A percentile compares a stretch with the other conserved stretches of the same genome.
phyloP scores from a whole-genome alignment of 1,140 invertebrate genomes.

The Armadillidium nasatum region DNA sequence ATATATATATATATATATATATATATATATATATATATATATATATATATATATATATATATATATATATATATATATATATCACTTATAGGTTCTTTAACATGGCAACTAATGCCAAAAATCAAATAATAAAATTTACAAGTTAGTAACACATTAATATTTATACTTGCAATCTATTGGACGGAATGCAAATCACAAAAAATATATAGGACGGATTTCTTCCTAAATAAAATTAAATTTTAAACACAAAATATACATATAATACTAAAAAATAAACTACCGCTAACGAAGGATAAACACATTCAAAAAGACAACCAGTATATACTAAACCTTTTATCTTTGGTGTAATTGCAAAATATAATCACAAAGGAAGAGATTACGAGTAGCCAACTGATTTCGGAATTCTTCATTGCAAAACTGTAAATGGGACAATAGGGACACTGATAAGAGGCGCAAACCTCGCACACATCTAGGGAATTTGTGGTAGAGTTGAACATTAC shows the following conservation, averaged over 20 bases:
- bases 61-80: constrained; percentile 13
- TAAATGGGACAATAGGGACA: constrained; percentile 61
- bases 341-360: background rate
- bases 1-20: background rate
- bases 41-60: constrained; percentile 19
- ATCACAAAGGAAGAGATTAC: background rate
- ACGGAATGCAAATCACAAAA: too few species aligned
- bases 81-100: too few species aligned
- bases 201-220: too few species aligned
- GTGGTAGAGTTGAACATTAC: constrained; percentile 57
- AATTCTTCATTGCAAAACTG: constrained; percentile 26
- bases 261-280: too few species aligned
- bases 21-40: constrained; percentile 6
- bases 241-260: too few species aligned
- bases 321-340: background rate
- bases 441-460: constrained; percentile 63
- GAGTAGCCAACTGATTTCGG: constrained; percentile 15
- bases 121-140: too few species aligned
- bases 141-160: too few species aligned
- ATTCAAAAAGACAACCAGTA: background rate
- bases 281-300: too few species aligned
- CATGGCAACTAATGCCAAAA: too few species aligned
- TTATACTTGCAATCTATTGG: too few species aligned
- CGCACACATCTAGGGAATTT: constrained; percentile 59
- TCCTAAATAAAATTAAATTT: too few species aligned